Conservation (phyloP, 2,888 invertebrate species). For the Adelognathus sp. region DNA sequence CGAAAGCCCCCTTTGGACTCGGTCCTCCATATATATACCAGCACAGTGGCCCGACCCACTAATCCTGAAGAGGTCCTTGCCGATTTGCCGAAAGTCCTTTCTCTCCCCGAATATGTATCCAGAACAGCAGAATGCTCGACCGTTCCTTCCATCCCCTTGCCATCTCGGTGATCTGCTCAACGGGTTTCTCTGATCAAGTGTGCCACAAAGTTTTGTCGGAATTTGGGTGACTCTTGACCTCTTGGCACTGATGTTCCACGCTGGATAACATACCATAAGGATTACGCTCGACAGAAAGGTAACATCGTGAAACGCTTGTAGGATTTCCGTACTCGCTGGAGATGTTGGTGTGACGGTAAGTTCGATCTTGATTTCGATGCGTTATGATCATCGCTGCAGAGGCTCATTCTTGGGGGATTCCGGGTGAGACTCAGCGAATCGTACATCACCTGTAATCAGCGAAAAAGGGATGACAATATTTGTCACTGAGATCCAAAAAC, state of each 20-base stretch:
- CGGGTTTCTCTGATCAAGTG: conserved; percentile 20
- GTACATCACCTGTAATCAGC: conserved; percentile 29
- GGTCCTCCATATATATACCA: conserved; percentile 13
- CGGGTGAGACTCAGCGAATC: background rate
- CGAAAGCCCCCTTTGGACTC: conserved; percentile 46
- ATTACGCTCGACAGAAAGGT: conserved; percentile 26
- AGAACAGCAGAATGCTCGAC: background rate
- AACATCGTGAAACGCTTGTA: background rate
- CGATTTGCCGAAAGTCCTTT: conserved; percentile 25
- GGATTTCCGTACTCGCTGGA: background rate
- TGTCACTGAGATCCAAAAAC: conserved; percentile 7
- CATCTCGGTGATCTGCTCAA: conserved; percentile 23
- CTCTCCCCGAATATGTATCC: conserved; percentile 30
- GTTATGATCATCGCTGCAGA: background rate
- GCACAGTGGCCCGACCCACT: conserved; percentile 26
- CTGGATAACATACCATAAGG: background rate
- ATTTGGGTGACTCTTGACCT: conserved; percentile 20
- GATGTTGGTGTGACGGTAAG: background rate
- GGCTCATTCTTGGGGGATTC: background rate
- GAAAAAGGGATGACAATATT: conserved; percentile 14
- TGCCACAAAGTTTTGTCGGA: conserved; percentile 9
- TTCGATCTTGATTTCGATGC: conserved; percentile 13
- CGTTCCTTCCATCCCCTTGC: conserved; percentile 42
- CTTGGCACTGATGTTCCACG: background rate
- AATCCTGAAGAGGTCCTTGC: conserved; percentile 19